Evolutionary conservation across 2,888 invertebrate species (phyloP).

Genomic region (Tetrapedia diversipes): DNA sequence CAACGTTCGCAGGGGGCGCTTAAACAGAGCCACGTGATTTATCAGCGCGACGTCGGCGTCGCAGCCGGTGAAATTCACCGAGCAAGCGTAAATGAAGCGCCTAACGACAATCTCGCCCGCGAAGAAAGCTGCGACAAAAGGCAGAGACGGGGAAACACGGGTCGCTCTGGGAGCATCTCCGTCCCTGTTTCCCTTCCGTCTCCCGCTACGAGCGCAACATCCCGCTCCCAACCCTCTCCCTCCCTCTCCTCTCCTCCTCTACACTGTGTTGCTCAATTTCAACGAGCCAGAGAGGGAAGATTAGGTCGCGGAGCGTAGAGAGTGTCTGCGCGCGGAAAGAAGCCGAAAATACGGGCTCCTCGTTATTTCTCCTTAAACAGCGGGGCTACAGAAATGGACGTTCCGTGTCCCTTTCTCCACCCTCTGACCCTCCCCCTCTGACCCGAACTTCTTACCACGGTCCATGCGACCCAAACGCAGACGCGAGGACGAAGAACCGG

Average conservation of each 20-base stretch:
- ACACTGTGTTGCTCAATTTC: constrained; percentile 17
- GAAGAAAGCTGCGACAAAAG: constrained; percentile 57
- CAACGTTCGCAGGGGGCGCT: constrained; percentile 40
- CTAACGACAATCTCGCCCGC: constrained; percentile 70
- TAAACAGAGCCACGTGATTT: constrained; percentile 64
- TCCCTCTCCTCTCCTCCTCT: not conserved
- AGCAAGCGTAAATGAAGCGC: constrained; percentile 73
- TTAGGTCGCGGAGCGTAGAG: constrained; percentile 14
- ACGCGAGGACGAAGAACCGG: constrained; percentile 42
- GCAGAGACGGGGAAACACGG: constrained; percentile 3
- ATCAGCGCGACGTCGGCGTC: constrained; percentile 58
- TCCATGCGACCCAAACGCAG: not conserved
- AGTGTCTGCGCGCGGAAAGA: constrained; percentile 5
- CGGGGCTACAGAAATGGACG: constrained; percentile 57
- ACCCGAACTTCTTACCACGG: constrained; percentile 14
- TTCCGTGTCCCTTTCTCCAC: constrained; percentile 43
- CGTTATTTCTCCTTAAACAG: constrained; percentile 73
- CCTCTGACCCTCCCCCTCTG: not conserved
- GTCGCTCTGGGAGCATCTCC: constrained; percentile 27
- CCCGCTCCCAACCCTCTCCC: not conserved
- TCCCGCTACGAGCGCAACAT: constrained; percentile 24
- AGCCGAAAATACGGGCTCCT: constrained; percentile 46
- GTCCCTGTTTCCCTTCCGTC: constrained; percentile 39
- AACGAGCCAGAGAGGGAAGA: constrained; percentile 28
- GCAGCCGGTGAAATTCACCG: constrained; percentile 63